phyloP scores from a whole-genome alignment of 2,113 vertebrate genomes.

The Cebidichthys violaceus region DNA sequence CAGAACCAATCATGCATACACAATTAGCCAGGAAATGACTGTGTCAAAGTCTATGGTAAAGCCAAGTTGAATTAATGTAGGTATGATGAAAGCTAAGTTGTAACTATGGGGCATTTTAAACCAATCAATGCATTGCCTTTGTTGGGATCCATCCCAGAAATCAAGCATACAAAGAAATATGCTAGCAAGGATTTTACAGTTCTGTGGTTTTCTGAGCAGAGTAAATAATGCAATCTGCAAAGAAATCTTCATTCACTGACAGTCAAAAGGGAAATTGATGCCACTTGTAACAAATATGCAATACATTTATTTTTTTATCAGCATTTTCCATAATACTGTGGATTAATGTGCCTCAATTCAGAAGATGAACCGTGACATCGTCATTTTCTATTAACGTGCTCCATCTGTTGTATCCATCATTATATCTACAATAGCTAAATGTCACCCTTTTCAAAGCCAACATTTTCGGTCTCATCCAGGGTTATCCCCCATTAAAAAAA shows the following conservation, averaged over 20 bases:
- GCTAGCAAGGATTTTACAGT: constrained; percentile 50
- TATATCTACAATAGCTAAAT: constrained; percentile 79
- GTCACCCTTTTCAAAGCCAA: constrained; percentile 76
- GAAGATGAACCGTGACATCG: constrained; percentile 77
- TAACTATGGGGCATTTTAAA: constrained; percentile 67
- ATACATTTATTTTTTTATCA: constrained; percentile 74
- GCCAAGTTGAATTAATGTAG: constrained; percentile 68
- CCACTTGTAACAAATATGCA: constrained; percentile 73
- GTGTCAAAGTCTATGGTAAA: constrained; percentile 69
- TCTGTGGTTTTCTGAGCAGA: constrained; percentile 61
- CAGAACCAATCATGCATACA: constrained; percentile 66
- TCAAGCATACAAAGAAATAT: constrained; percentile 56
- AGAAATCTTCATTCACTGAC: constrained; percentile 72
- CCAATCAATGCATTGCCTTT: constrained; percentile 66
- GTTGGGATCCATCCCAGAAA: constrained; percentile 56
- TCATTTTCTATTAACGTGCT: constrained; percentile 78
- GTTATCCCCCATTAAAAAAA: constrained; percentile 64
- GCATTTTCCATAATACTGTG: constrained; percentile 70
- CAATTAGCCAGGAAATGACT: constrained; percentile 66
- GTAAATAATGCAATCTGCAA: constrained; percentile 69
- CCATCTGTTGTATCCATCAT: constrained; percentile 74
- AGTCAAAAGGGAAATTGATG: constrained; percentile 67
- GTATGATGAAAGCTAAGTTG: constrained; percentile 70
- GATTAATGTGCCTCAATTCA: constrained; percentile 77
- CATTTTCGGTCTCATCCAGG: constrained; percentile 67